These are phyloP conservation scores for Poicephalus gulielmi DNA, from an alignment of 2,113 vertebrate species.

Conservation along the genomic window DNA sequence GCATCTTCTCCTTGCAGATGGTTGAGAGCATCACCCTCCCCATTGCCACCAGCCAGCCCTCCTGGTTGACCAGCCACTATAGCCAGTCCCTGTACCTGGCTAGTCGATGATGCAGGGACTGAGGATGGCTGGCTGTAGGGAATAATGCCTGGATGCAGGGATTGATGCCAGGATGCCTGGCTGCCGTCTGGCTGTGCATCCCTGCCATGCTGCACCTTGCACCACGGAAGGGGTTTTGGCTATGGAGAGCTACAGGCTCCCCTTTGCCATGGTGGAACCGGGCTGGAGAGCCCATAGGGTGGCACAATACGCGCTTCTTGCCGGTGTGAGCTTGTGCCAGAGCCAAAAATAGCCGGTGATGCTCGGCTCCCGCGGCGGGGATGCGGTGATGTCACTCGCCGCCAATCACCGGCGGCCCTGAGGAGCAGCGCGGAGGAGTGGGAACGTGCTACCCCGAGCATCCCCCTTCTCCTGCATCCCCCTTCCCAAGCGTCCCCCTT, in stretches of 20 bases:
- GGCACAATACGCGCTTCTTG: slow-evolving; percentile 46
- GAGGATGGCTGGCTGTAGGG: neutral
- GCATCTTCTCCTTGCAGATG: neutral
- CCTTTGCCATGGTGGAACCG: neutral
- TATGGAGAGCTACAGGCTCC: neutral
- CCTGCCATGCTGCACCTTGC: neutral
- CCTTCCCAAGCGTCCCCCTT: neutral
- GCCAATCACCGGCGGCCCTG: slow-evolving; percentile 78
- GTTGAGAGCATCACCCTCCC: accelerated
- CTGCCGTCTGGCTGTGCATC: neutral
- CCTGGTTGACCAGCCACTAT: neutral
- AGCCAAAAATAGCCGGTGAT: slow-evolving; percentile 83
- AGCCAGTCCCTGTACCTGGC: neutral
- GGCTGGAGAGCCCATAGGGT: slow-evolving; percentile 3
- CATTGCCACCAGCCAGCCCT: neutral
- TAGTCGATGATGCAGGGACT: neutral
- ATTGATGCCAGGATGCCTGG: neutral
- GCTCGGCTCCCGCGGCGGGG: slow-evolving; percentile 74
- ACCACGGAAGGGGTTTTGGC: neutral
- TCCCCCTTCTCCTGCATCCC: neutral
- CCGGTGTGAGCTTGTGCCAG: slow-evolving; percentile 69
- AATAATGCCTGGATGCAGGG: neutral
- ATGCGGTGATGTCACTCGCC: slow-evolving; percentile 81
- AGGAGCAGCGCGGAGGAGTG: slow-evolving; percentile 61
- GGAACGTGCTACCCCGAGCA: slow-evolving; percentile 54